Conservation (phyloP, 2,888 invertebrate species). For the Pterobdella sp. region DNA sequence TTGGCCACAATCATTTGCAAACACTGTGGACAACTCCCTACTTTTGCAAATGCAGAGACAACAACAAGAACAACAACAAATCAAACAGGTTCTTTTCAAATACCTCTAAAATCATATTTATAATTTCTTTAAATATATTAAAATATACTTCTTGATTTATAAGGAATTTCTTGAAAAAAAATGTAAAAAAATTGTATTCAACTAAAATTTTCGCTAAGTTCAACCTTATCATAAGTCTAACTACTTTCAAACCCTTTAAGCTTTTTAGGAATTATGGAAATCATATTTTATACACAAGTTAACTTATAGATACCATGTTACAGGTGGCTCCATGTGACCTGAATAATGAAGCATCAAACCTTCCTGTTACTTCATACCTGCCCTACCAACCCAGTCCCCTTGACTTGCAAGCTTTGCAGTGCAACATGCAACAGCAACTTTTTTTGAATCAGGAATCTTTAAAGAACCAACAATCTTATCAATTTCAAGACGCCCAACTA, state of each 20-base stretch:
- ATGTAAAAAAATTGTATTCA: too few species aligned
- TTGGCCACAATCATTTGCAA: neutral
- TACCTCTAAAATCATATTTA: neutral
- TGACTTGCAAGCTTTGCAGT: slow-evolving; percentile 38
- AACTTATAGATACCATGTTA: too few species aligned
- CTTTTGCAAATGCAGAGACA: slow-evolving; percentile 2
- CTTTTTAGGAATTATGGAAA: too few species aligned
- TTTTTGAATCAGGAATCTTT: slow-evolving; percentile 34
- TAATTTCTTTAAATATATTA: too few species aligned
- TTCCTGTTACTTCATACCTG: neutral
- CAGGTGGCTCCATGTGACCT: slow-evolving; percentile 3
- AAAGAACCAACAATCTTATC: slow-evolving; percentile 36
- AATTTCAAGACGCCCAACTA: slow-evolving; percentile 36
- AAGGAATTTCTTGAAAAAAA: too few species aligned
- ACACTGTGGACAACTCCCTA: neutral
- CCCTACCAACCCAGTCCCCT: neutral
- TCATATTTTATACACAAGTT: neutral
- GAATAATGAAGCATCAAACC: neutral
- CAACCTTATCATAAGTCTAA: too few species aligned
- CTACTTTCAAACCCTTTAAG: too few species aligned
- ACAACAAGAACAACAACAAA: slow-evolving; percentile 38
- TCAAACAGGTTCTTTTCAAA: slow-evolving; percentile 25
- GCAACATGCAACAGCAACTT: slow-evolving; percentile 35
- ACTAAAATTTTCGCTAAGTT: too few species aligned
- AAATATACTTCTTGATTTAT: too few species aligned